A percentile compares a stretch with the other conserved stretches of the same genome.
These are phyloP conservation scores for Trochalopteron elliotii DNA, from an alignment of 2,113 vertebrate species.

Conservation along the genomic window DNA sequence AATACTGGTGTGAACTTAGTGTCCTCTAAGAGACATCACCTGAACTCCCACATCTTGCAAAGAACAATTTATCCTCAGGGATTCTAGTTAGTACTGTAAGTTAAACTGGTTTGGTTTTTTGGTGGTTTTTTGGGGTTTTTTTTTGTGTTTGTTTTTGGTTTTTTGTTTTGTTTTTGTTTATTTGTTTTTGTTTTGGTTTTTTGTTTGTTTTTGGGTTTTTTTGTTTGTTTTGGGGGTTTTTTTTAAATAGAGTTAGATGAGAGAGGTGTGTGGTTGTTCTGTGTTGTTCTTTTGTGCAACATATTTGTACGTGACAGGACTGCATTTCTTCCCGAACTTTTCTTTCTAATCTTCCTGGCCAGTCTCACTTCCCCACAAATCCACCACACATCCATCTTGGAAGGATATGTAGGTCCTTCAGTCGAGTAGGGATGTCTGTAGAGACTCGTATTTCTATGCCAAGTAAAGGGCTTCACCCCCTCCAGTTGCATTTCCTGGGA, in stretches of 20 bases:
- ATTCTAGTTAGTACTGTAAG: background rate
- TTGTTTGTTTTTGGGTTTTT: no score
- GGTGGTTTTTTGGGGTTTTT: no score
- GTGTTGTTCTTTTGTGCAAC: background rate
- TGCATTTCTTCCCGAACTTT: background rate
- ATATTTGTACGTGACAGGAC: background rate
- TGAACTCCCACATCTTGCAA: background rate
- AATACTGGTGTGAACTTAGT: background rate
- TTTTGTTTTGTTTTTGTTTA: no score
- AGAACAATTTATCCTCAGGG: background rate
- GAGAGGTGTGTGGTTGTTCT: accelerated
- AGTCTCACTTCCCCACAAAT: background rate
- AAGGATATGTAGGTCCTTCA: accelerated
- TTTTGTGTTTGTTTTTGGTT: no score
- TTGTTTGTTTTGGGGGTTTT: background rate
- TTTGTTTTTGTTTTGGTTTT: no score
- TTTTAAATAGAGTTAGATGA: background rate
- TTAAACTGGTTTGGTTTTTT: no score
- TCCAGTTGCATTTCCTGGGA: background rate
- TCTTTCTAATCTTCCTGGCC: background rate
- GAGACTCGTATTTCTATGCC: background rate
- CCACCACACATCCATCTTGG: accelerated
- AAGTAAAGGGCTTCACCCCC: accelerated
- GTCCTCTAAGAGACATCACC: background rate
- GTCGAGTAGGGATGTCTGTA: background rate